These are phyloP conservation scores for Sebastes alutus DNA, from an alignment of 2,797 vertebrate genomes.

Conservation along the genomic window DNA sequence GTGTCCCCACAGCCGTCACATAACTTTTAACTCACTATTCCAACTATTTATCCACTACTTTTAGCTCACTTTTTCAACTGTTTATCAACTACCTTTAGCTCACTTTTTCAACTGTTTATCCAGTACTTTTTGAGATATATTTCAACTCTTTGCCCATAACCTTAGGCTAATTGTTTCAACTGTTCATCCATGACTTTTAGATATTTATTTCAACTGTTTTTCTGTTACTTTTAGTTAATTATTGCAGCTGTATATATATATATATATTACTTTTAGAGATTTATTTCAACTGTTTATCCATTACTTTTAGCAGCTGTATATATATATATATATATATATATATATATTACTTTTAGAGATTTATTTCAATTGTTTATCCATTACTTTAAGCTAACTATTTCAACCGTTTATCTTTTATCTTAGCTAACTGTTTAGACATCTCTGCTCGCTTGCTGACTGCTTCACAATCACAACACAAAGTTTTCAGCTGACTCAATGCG, in stretches of 20 bases:
- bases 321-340: not conserved
- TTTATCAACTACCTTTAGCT: not conserved
- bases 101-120: not conserved
- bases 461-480: not conserved
- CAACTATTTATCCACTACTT: fast-evolving
- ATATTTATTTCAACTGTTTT: not conserved
- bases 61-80: too few species aligned
- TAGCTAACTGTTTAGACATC: not conserved
- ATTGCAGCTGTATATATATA: not conserved
- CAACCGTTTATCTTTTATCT: not conserved
- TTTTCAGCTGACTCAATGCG: not conserved
- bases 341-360: not conserved
- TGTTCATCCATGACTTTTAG: not conserved
- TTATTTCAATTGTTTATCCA: not conserved
- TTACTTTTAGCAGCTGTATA: not conserved
- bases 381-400: not conserved
- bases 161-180: fast-evolving
- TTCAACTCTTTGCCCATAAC: not conserved
- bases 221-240: not conserved
- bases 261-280: not conserved
- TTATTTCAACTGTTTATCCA: not conserved
- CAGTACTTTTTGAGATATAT: not conserved
- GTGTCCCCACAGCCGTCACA: not conserved
- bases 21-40: not conserved
- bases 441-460: not conserved